Percentiles rank a stretch among this genome's conserved stretches.
Conservation (phyloP, 2,113 vertebrate species). For the Leptodactylus fuscus region DNA sequence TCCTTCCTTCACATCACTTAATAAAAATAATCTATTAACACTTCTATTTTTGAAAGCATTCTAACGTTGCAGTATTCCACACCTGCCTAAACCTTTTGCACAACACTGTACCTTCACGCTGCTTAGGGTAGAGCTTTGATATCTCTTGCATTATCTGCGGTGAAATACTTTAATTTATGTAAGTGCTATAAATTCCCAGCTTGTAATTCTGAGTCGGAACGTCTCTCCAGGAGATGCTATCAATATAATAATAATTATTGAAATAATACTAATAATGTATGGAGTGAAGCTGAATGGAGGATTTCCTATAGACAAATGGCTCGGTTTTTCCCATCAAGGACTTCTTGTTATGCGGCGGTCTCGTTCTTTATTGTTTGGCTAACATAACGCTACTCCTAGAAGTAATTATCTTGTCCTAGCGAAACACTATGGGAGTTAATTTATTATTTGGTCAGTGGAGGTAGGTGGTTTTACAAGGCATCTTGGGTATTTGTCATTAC, state of each 20-base stretch:
- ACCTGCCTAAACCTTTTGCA: too few relatives aligned
- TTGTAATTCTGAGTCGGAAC: background rate
- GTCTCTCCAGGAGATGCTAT: constrained; percentile 6
- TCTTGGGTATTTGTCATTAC: constrained; percentile 30
- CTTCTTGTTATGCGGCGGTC: background rate
- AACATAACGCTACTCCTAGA: background rate
- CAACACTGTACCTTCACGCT: too few relatives aligned
- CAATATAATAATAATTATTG: constrained; percentile 18
- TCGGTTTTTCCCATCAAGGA: background rate
- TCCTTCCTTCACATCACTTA: too few relatives aligned
- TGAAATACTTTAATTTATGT: background rate
- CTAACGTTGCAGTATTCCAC: too few relatives aligned
- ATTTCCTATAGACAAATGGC: background rate
- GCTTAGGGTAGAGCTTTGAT: background rate
- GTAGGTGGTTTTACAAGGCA: constrained; percentile 42
- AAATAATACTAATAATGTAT: background rate
- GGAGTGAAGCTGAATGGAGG: background rate
- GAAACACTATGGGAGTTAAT: constrained; percentile 35
- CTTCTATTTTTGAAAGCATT: too few relatives aligned
- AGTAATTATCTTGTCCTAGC: constrained; percentile 27
- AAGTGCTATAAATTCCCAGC: constrained; percentile 4
- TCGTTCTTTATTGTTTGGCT: constrained; percentile 23
- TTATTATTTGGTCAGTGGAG: constrained; percentile 6
- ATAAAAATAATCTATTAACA: too few relatives aligned
- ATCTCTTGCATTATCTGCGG: background rate